Evolutionary conservation across 1,140 invertebrate species (phyloP), one percentile per base, ranked within the genome.

Genomic region (Microvelia longipes): DNA sequence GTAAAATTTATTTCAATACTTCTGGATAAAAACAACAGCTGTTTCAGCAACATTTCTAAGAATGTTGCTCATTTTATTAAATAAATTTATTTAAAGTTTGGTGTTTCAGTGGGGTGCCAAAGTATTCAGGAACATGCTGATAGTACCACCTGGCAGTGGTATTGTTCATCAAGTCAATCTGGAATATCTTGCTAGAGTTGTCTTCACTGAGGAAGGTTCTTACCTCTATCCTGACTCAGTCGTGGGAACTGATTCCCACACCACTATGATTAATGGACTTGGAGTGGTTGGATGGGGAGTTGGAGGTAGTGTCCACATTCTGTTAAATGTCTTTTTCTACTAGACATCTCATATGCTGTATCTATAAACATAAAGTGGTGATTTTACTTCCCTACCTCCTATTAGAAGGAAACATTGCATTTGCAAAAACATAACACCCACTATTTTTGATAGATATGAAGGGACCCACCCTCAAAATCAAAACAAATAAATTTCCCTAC

Each of bases 161-260:
- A 99, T 99, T 72, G 93, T 98, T 0, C 97, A 99, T 82, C 94
- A 99, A 85, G 95, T 98, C 0, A 98, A 98, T 80, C 82, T 98
- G 73, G 96, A 98, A 78, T 97, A 96, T 77, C 79, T 98, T 62
- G 95, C 94, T 0, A 83, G 95, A 70, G 94, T 98, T n/a, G 96
- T 98, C 1, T 98, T 98, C 77, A 84, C 84, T 29, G 86, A 86
- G 1, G 82, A 85, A 26, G 80, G 84, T 70, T 24, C 15, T 15
- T 80, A 80, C 2, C 79, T 98, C 1, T 95, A 96, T 79, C 96
- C 96, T 0, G 97, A 99, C 78, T 94, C 92, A 69, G 87, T 99
- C 35, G 96, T 99, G n/a, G 97, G 97, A 14, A 98, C 96, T 0
- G 97, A 99, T 83, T 96, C 93, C 2, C 97, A 99, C 76, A 99